Evolutionary conservation across 2,113 vertebrate genomes (phyloP), one percentile per base, ranked within the genome.

Genomic region (Alectura lathami): DNA sequence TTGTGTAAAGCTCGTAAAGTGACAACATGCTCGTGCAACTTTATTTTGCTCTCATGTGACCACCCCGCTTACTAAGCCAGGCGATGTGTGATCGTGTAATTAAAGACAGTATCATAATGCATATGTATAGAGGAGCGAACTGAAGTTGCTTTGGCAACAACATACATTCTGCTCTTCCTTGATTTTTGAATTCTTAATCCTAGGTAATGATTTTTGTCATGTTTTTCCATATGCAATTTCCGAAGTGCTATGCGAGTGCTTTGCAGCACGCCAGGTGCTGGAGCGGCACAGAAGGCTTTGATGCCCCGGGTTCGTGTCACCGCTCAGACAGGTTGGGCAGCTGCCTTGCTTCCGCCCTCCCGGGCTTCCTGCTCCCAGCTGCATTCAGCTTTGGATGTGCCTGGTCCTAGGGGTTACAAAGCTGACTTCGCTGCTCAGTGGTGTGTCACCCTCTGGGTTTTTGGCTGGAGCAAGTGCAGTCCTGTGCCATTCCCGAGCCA

Each of bases 131-230:
- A 63, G 79, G 64, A 86, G 48, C 38, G 91, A 80, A 94, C 75
- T 78, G 48, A 94, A 95, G 82, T 88, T 86, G 91, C 93, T 93
- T 94, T 89, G 94, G 91, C 80, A 95, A 68, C 90, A 86, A 59
- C 90, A 78, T 80, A 81, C 29, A 1, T 93, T 85, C 87, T 86
- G 72, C 69, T 95, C 62, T 79, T 84, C 84, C 85, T 76, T 80
- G 70, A 69, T 69, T 89, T 85, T 47, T 76, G 63, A 74, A 42
- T 86, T 81, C 64, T 78, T 2, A 6, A 51, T 93, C 40, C 54
- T 81, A 43, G 88, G 53, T 87, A 86, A 75, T 79, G 77, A 67
- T 83, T 95, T 92, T 78, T 85, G 57, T 68, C 43, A 0, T 72
- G 24, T 34, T 66, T 89, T 89, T 72, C 81, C 81, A 56, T 53